A percentile compares a stretch with the other conserved stretches of the same genome.
phyloP scores from a whole-genome alignment of 2,797 vertebrate species.

The Thunnus albacares region DNA sequence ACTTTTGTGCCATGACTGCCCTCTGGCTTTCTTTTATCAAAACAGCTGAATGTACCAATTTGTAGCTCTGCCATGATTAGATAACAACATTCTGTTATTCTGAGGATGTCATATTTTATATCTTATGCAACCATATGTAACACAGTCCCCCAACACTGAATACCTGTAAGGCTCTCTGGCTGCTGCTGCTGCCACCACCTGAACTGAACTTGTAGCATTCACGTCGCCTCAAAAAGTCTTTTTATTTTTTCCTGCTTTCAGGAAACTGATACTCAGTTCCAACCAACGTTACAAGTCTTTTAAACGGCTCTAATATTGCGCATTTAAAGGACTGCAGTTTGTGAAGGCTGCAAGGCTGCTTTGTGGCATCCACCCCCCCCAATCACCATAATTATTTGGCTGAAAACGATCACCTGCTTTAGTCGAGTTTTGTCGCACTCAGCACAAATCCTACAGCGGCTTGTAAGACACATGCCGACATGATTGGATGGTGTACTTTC shows the following conservation, averaged over 20 bases:
- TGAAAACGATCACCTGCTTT: slow-evolving; percentile 67
- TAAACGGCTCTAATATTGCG: slow-evolving; percentile 44
- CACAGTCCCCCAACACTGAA: slow-evolving; percentile 41
- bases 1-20: slow-evolving; percentile 50
- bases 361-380: slow-evolving; percentile 27
- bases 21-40: slow-evolving; percentile 69
- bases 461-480: slow-evolving; percentile 44
- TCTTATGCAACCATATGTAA: slow-evolving; percentile 77
- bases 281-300: slow-evolving; percentile 26
- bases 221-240: slow-evolving; percentile 16
- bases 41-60: slow-evolving; percentile 69
- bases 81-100: slow-evolving; percentile 69
- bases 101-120: slow-evolving; percentile 65
- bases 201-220: slow-evolving; percentile 43
- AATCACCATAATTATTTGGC: slow-evolving; percentile 60
- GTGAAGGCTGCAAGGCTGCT: slow-evolving; percentile 26
- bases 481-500: slow-evolving; percentile 70
- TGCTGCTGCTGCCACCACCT: slow-evolving; percentile 56
- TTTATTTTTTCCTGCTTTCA: slow-evolving; percentile 18
- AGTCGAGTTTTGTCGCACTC: slow-evolving; percentile 61
- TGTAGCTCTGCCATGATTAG: slow-evolving; percentile 73
- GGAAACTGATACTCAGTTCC: slow-evolving; percentile 40
- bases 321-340: slow-evolving; percentile 53
- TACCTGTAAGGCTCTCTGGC: slow-evolving; percentile 66
- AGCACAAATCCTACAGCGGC: slow-evolving; percentile 65